Evolutionary conservation across 2,113 vertebrate species (phyloP).

Genomic region (Dicrurus megarhynchus): DNA sequence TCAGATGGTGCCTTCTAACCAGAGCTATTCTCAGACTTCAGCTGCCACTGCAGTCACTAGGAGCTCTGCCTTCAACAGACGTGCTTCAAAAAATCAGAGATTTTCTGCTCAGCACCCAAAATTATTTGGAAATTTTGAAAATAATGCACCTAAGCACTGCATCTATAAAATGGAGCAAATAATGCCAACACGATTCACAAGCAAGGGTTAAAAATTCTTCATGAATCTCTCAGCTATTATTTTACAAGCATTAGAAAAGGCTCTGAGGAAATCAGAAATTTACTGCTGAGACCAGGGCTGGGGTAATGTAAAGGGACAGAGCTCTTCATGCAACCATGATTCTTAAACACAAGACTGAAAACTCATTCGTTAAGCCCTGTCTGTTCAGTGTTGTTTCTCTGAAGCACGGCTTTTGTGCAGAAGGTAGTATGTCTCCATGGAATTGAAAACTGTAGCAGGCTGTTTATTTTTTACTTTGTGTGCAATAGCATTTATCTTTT

Average conservation of each 20-base stretch:
- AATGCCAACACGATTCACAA: background rate
- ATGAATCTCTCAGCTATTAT: background rate
- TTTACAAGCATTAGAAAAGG: background rate
- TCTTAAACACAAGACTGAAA: background rate
- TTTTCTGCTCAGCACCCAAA: background rate
- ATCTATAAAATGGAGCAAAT: background rate
- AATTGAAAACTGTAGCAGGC: background rate
- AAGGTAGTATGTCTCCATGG: background rate
- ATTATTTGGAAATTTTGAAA: background rate
- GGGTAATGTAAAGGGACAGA: background rate
- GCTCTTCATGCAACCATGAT: background rate
- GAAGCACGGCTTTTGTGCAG: background rate
- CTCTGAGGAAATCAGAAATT: background rate
- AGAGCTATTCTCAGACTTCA: slow-evolving; percentile 44
- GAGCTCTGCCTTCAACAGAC: background rate
- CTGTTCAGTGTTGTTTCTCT: background rate
- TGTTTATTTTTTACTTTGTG: background rate
- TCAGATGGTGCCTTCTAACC: slow-evolving; percentile 37
- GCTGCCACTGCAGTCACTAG: background rate
- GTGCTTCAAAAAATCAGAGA: background rate
- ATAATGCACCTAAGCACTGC: background rate
- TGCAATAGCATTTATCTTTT: background rate
- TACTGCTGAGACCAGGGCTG: background rate
- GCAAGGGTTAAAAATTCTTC: background rate
- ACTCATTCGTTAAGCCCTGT: background rate